phyloP scores from a whole-genome alignment of 2,888 invertebrate species.

The Plagiodera versicolora region DNA sequence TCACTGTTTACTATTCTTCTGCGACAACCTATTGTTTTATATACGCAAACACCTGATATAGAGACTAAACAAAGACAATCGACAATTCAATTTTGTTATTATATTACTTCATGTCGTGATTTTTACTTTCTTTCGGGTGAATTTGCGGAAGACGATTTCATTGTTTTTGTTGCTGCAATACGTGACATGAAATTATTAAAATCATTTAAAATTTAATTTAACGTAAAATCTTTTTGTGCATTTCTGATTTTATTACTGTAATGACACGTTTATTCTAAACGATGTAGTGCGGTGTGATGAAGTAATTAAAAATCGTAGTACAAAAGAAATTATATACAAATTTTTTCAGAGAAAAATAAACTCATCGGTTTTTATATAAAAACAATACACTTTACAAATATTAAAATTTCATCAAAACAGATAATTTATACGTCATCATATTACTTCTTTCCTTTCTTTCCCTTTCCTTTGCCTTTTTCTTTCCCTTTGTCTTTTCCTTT shows the following conservation, averaged over 20 bases:
- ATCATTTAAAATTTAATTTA: too few species aligned
- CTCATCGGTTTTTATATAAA: too few species aligned
- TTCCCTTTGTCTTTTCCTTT: conserved; percentile 7
- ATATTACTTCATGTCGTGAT: neutral
- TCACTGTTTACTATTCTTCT: neutral
- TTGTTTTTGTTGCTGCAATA: neutral
- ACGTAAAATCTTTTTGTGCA: too few species aligned
- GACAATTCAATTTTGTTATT: neutral
- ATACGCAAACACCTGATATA: neutral
- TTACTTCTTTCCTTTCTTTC: neutral
- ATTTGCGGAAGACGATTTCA: neutral
- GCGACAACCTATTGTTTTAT: neutral
- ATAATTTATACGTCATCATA: neutral
- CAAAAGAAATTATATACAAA: too few species aligned
- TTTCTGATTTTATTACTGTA: too few species aligned
- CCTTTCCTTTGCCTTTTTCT: neutral
- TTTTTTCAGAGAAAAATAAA: too few species aligned
- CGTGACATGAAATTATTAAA: neutral
- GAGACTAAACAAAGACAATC: neutral
- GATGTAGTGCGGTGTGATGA: too few species aligned
- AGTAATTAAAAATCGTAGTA: too few species aligned
- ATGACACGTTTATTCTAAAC: too few species aligned
- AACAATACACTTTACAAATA: too few species aligned
- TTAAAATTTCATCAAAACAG: too few species aligned
- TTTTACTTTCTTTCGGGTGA: neutral